Conservation (phyloP, 2,888 invertebrate species). For the Glyphotaelius pellucidus region DNA sequence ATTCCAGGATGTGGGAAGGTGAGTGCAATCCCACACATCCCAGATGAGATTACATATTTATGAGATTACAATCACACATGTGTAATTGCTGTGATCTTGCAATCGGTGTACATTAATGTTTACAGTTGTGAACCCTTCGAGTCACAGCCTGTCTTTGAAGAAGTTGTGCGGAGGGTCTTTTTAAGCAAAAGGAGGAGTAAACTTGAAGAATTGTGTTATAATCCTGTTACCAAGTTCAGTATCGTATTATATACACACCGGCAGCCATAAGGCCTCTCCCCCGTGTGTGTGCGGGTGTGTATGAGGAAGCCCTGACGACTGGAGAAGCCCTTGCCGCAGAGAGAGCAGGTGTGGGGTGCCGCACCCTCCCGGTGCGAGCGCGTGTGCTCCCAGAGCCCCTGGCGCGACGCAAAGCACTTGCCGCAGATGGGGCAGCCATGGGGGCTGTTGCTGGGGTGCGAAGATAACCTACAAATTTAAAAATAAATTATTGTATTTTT, state of each 20-base stretch:
- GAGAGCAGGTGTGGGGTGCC: conserved; percentile 74
- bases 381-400: conserved; percentile 74
- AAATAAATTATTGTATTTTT: neutral
- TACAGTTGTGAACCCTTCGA: too few species aligned
- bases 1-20: too few species aligned
- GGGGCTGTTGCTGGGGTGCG: conserved; percentile 72
- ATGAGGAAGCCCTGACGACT: conserved; percentile 76
- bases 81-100: too few species aligned
- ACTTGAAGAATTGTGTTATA: too few species aligned
- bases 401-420: conserved; percentile 73
- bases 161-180: too few species aligned
- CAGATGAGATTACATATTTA: too few species aligned
- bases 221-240: neutral
- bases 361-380: conserved; percentile 70
- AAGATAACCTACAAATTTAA: conserved; percentile 67
- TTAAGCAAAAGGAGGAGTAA: too few species aligned
- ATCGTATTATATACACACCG: conserved; percentile 62
- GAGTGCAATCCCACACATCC: too few species aligned
- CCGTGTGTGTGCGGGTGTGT: conserved; percentile 76
- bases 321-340: conserved; percentile 76
- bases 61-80: too few species aligned
- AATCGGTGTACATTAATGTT: too few species aligned
- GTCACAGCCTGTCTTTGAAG: too few species aligned
- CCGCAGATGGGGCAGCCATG: conserved; percentile 73
- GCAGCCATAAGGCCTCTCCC: conserved; percentile 77